phyloP scores from a whole-genome alignment of 2,797 vertebrate species.

The Gadopsis marmoratus region DNA sequence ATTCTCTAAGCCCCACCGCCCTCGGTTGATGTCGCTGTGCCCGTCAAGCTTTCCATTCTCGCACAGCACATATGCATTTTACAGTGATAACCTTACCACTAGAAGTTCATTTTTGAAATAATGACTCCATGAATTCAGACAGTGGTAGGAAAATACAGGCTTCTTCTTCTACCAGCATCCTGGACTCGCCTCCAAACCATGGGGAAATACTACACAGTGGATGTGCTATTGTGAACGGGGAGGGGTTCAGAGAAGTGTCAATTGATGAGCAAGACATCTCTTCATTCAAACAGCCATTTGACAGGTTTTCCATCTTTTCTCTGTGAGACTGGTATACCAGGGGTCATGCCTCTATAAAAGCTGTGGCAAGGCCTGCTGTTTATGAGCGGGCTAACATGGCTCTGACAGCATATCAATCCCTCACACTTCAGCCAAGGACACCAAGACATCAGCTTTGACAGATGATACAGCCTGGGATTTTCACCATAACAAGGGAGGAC shows the following conservation, averaged over 20 bases:
- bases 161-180: neutral
- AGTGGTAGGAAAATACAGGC: neutral
- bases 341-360: constrained; percentile 30
- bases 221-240: neutral
- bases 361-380: constrained; percentile 43
- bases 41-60: neutral
- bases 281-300: neutral
- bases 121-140: too few species aligned
- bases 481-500: constrained; percentile 32
- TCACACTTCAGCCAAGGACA: constrained; percentile 57
- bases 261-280: neutral
- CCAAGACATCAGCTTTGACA: constrained; percentile 49
- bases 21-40: neutral
- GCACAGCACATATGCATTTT: neutral
- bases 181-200: neutral
- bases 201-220: neutral
- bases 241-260: neutral
- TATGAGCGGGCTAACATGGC: constrained; percentile 46
- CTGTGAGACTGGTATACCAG: constrained; percentile 3
- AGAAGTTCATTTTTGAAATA: too few species aligned
- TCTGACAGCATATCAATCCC: constrained; percentile 68
- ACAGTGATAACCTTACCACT: too few species aligned
- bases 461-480: constrained; percentile 57
- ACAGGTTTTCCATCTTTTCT: constrained; percentile 20
- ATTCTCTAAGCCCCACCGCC: neutral